phyloP scores from a whole-genome alignment of 2,113 vertebrate species.

The Alexandromys fortis region DNA sequence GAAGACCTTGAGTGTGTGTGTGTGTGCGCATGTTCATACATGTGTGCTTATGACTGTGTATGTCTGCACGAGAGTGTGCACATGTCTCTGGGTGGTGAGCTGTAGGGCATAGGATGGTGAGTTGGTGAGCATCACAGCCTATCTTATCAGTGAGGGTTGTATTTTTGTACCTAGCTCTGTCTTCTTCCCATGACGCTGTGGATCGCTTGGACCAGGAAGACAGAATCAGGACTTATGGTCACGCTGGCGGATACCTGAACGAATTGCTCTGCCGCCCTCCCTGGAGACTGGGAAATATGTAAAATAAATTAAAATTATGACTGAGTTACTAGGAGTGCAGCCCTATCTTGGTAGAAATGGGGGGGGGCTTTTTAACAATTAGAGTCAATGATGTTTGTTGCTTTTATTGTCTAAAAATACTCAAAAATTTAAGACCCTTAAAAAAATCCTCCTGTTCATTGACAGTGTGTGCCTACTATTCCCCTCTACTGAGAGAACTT shows the following conservation, averaged over 20 bases:
- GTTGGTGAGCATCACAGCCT: background rate
- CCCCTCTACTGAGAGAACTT: background rate
- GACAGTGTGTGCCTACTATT: background rate
- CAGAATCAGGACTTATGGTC: background rate
- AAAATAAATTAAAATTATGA: background rate
- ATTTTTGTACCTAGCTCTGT: background rate
- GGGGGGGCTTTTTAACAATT: background rate
- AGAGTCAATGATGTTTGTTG: background rate
- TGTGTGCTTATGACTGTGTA: background rate
- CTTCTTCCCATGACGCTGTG: background rate
- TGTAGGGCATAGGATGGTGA: background rate
- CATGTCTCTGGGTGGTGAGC: background rate
- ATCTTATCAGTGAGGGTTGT: background rate
- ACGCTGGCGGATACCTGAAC: background rate
- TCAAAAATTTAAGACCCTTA: background rate
- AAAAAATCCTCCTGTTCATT: background rate
- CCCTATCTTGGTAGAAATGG: background rate
- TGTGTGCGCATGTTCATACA: background rate
- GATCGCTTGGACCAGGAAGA: background rate
- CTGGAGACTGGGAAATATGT: background rate
- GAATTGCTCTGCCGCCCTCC: background rate
- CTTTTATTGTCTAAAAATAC: conserved; percentile 50
- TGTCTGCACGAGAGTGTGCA: background rate
- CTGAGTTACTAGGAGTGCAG: background rate
- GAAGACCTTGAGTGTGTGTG: background rate